A percentile compares a stretch with the other conserved stretches of the same genome.
Conservation (phyloP, 2,113 vertebrate species). For the Hyperopisus bebe region DNA sequence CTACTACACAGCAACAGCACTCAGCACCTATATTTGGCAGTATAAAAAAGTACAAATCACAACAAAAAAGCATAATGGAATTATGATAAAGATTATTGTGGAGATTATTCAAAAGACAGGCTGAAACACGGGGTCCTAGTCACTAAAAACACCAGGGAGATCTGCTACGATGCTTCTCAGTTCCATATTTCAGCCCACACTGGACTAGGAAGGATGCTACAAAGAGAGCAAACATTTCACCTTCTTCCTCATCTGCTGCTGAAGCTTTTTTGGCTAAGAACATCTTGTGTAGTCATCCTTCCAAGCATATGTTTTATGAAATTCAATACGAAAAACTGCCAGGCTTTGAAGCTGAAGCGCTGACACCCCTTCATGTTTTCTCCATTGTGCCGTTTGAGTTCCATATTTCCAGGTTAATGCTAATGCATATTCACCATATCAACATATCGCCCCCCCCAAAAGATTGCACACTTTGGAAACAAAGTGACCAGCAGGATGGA, state of each 20-base stretch:
- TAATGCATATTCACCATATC: conserved; percentile 28
- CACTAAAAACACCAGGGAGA: neutral
- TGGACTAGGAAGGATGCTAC: neutral
- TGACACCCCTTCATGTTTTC: conserved; percentile 7
- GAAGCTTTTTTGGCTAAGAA: neutral
- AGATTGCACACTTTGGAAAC: neutral
- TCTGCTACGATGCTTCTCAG: neutral
- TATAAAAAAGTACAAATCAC: neutral
- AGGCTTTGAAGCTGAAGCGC: conserved; percentile 14
- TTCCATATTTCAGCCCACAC: neutral
- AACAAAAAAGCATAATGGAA: neutral
- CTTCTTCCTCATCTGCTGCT: neutral
- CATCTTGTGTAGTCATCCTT: neutral
- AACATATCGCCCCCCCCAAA: neutral
- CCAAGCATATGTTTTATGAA: neutral
- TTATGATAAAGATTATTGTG: neutral
- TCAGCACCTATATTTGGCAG: neutral
- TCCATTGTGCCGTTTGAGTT: neutral
- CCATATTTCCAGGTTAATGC: conserved; percentile 14
- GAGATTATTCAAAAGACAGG: neutral
- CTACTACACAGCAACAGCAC: neutral
- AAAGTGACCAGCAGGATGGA: neutral
- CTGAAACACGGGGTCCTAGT: neutral
- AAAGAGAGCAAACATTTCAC: neutral
- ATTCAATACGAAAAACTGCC: neutral